phyloP scores from a whole-genome alignment of 2,797 vertebrate genomes.

The Anguilla pacifica region DNA sequence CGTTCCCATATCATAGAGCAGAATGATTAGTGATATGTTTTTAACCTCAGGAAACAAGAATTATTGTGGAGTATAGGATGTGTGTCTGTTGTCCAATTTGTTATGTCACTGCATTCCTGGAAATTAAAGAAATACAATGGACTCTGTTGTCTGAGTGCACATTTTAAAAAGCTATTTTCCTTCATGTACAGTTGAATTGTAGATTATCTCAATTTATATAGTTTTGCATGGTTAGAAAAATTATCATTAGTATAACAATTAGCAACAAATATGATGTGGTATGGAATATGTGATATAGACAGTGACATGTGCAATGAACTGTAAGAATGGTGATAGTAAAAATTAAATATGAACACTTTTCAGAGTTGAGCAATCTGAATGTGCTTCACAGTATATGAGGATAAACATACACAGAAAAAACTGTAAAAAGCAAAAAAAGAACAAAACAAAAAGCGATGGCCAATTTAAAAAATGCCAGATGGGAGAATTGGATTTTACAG shows the following conservation, averaged over 20 bases:
- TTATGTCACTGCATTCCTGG: slow-evolving; percentile 3
- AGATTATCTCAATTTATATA: not conserved
- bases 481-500: no score
- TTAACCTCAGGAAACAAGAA: slow-evolving; percentile 16
- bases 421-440: not conserved
- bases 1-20: slow-evolving; percentile 8
- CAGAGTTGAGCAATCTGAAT: not conserved
- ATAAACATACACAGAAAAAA: not conserved
- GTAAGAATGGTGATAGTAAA: not conserved
- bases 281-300: not conserved
- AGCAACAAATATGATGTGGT: not conserved
- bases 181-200: not conserved
- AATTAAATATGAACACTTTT: not conserved
- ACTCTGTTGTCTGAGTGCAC: not conserved
- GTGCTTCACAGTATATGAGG: not conserved
- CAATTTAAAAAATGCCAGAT: no score
- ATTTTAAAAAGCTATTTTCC: not conserved
- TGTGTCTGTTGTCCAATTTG: not conserved
- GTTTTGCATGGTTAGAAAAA: not conserved
- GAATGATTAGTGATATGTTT: slow-evolving; percentile 21
- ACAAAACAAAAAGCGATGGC: not conserved
- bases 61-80: slow-evolving; percentile 4
- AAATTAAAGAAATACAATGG: not conserved
- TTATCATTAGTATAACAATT: no score
- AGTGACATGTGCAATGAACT: no score